Percentiles rank a stretch among this genome's conserved stretches.
These are phyloP conservation scores for Microctonus brassicae DNA, from an alignment of 2,888 invertebrate species.

Conservation along the genomic window DNA sequence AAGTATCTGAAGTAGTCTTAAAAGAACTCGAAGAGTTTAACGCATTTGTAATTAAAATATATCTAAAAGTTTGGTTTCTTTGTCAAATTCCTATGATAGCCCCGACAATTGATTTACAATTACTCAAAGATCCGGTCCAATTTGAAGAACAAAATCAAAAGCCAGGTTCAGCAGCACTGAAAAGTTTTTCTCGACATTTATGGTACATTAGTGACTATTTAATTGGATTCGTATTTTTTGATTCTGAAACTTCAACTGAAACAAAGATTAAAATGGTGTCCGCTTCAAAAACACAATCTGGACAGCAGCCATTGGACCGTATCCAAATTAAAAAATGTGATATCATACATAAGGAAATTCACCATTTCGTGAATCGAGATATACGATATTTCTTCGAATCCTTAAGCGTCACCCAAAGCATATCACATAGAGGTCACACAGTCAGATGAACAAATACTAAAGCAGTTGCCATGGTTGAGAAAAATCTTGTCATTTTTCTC, in stretches of 20 bases:
- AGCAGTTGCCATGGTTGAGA: no score
- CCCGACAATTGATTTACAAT: constrained; percentile 6
- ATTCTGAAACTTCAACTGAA: constrained; percentile 2
- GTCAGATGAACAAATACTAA: no score
- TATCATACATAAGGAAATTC: constrained; percentile 10
- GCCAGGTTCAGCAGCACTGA: not conserved
- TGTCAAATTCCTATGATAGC: not conserved
- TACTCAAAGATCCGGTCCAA: constrained; percentile 9
- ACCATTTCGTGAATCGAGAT: constrained; percentile 10
- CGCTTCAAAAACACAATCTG: constrained; percentile 4
- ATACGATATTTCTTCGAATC: no score
- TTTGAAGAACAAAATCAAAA: not conserved
- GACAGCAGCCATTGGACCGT: not conserved
- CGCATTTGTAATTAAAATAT: constrained; percentile 3
- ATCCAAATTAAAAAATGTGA: constrained; percentile 2
- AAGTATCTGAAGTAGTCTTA: constrained; percentile 2
- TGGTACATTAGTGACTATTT: constrained; percentile 18
- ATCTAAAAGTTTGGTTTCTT: constrained; percentile 4
- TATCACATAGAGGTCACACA: no score
- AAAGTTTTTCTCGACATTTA: constrained; percentile 14
- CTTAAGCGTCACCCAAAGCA: no score
- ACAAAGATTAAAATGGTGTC: constrained; percentile 17
- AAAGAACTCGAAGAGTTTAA: constrained; percentile 18
- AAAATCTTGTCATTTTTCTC: no score
- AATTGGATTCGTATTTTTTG: constrained; percentile 12